Percentiles rank a stretch among this genome's conserved stretches.
phyloP scores from a whole-genome alignment of 2,888 invertebrate species.

The Synergus laeviventris region DNA sequence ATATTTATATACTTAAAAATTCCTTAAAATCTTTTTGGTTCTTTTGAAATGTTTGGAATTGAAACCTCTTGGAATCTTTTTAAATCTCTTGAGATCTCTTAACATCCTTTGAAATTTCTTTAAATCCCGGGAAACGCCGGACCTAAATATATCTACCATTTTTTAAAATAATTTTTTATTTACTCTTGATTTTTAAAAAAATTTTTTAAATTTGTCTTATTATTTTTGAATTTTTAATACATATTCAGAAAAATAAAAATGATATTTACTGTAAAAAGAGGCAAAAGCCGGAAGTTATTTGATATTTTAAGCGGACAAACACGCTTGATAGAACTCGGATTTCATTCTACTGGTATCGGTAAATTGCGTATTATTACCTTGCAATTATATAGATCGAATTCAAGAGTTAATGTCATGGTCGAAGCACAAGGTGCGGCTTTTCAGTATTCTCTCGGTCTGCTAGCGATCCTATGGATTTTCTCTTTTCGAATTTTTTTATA shows the following conservation, averaged over 20 bases:
- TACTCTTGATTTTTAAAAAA: neutral
- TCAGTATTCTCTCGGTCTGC: slow-evolving; percentile 34
- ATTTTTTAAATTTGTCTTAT: neutral
- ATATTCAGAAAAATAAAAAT: neutral
- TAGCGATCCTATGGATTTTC: slow-evolving; percentile 32
- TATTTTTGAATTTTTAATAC: neutral
- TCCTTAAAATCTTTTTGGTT: too few relatives aligned
- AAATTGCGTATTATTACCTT: slow-evolving; percentile 42
- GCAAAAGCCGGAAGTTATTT: slow-evolving; percentile 28
- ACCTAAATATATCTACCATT: too few relatives aligned
- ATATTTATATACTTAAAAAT: too few relatives aligned
- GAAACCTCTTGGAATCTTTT: too few relatives aligned
- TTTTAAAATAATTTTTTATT: too few relatives aligned
- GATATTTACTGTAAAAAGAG: neutral
- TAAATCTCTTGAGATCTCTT: too few relatives aligned
- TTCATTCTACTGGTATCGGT: slow-evolving; percentile 48
- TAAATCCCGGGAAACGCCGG: too few relatives aligned
- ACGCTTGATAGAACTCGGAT: slow-evolving; percentile 45
- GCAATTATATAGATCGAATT: slow-evolving; percentile 69
- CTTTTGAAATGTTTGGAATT: too few relatives aligned
- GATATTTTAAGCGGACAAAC: slow-evolving; percentile 38
- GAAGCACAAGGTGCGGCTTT: slow-evolving; percentile 49
- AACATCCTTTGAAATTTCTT: too few relatives aligned
- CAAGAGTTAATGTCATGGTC: slow-evolving; percentile 71
- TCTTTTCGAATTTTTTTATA: neutral